These are phyloP conservation scores for Hoplodrina ambigua DNA, from an alignment of 2,888 invertebrate species.

Conservation along the genomic window DNA sequence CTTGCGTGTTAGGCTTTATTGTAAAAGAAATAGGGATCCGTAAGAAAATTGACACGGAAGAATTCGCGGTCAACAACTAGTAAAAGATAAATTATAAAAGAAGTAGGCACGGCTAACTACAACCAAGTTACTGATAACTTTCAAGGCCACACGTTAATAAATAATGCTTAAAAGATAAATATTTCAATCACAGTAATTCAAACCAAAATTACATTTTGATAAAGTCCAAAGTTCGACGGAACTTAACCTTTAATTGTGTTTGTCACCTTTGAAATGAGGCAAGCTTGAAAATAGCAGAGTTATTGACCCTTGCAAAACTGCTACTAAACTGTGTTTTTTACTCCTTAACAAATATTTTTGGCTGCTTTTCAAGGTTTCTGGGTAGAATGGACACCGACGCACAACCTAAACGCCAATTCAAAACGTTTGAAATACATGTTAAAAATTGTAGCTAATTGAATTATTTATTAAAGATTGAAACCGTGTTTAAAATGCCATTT, in stretches of 20 bases:
- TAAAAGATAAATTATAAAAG: conserved; percentile 5
- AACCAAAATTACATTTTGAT: background rate
- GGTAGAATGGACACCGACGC: too few species aligned
- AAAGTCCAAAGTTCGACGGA: conserved; percentile 6
- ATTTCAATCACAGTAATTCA: background rate
- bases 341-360: background rate
- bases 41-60: too few species aligned
- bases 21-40: too few species aligned
- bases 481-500: too few species aligned
- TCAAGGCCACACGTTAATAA: conserved; percentile 7
- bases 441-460: too few species aligned
- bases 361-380: background rate
- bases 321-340: background rate
- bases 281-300: background rate
- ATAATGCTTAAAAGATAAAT: conserved; percentile 13
- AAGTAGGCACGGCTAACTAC: background rate
- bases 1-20: too few species aligned
- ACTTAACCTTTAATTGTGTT: background rate
- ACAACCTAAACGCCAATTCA: too few species aligned
- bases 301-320: background rate
- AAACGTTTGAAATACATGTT: too few species aligned
- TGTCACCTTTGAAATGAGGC: background rate
- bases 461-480: too few species aligned
- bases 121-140: conserved; percentile 1
- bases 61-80: too few species aligned